Percentiles rank a stretch among this genome's conserved stretches.
Evolutionary conservation across 1,140 invertebrate genomes (phyloP).

Genomic region (Trichoplusia ni): DNA sequence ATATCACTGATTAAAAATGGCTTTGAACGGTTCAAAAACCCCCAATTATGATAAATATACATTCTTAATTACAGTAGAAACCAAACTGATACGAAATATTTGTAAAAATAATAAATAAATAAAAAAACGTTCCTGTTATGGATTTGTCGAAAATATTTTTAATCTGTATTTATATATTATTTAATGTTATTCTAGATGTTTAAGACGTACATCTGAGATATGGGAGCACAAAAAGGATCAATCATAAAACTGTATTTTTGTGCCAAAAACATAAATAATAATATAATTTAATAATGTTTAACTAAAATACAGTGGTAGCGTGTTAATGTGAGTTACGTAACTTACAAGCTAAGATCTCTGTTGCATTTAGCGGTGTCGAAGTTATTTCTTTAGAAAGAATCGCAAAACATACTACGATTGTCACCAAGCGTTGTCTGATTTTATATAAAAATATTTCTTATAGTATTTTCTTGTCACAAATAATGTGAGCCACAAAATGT

Average conservation of each 20-base stretch:
- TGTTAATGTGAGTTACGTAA: background rate
- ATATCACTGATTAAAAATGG: too few relatives aligned
- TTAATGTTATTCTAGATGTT: slow-evolving; percentile 27
- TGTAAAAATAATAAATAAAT: too few relatives aligned
- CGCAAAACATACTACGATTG: too few relatives aligned
- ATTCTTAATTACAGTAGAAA: slow-evolving; percentile 31
- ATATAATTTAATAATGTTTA: background rate
- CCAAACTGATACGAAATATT: slow-evolving; percentile 35
- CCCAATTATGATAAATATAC: too few relatives aligned
- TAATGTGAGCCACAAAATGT: too few relatives aligned
- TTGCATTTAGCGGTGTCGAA: too few relatives aligned
- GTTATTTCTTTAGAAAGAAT: too few relatives aligned
- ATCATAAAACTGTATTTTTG: slow-evolving; percentile 38
- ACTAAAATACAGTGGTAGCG: background rate
- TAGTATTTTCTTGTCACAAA: too few relatives aligned
- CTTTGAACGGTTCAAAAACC: too few relatives aligned
- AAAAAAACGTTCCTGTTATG: slow-evolving; percentile 62
- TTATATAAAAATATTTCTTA: too few relatives aligned
- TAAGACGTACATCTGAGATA: slow-evolving; percentile 36
- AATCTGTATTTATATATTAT: slow-evolving; percentile 43
- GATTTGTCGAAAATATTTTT: slow-evolving; percentile 58
- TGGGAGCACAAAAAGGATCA: slow-evolving; percentile 57
- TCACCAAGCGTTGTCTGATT: too few relatives aligned
- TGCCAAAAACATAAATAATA: slow-evolving; percentile 38
- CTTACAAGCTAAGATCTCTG: too few relatives aligned